phyloP scores from a whole-genome alignment of 92 coral and sea anemone species.

The Meandrina meandrites region DNA sequence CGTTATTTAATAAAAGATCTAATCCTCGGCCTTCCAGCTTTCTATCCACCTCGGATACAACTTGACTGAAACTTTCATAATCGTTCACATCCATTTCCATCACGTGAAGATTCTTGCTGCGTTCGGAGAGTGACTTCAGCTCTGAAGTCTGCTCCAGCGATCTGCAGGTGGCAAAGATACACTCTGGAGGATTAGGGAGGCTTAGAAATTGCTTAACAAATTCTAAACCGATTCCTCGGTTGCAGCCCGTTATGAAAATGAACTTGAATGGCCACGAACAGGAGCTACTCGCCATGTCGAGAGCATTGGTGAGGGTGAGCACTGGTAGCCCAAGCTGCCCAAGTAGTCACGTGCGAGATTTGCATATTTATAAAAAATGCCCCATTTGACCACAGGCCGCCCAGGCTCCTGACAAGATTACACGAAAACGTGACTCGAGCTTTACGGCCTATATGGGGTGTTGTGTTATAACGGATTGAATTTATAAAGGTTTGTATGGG shows the following conservation, averaged over 20 bases:
- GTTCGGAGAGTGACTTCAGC: conserved; percentile 52
- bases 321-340: no score
- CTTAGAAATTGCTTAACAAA: conserved; percentile 69
- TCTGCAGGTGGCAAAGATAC: conserved; percentile 80
- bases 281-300: not conserved
- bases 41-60: conserved; percentile 52
- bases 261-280: conserved; percentile 21
- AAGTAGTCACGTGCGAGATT: no score
- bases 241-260: conserved; percentile 80
- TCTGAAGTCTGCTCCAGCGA: conserved; percentile 63
- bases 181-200: conserved; percentile 66
- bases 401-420: no score
- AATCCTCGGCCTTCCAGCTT: conserved; percentile 59
- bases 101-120: conserved; percentile 60
- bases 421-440: no score
- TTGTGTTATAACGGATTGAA: no score
- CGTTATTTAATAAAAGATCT: conserved; percentile 75
- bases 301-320: no score
- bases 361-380: no score
- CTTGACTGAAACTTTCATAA: conserved; percentile 39
- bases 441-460: no score
- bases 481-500: no score
- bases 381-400: no score
- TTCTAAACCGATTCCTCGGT: conserved; percentile 86
- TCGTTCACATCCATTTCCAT: conserved; percentile 71